Evolutionary conservation across 2,113 vertebrate genomes (phyloP), one percentile per base, ranked within the genome.

Genomic region (Cavia aperea): DNA sequence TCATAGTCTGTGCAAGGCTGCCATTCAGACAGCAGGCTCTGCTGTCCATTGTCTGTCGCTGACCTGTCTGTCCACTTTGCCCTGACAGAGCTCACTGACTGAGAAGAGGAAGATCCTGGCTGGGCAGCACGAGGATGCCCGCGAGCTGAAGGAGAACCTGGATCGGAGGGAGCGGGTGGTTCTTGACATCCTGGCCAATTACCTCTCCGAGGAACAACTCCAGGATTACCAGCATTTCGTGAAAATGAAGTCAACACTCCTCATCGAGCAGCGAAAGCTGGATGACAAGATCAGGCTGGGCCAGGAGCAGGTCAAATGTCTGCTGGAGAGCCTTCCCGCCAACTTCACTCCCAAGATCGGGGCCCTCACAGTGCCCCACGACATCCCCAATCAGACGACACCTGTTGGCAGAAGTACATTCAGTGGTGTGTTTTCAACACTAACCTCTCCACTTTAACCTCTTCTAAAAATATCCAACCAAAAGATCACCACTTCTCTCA

Each of bases 101-200:
- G 98, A 98, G 97, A 99, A 99, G 94, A 98, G 97, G 91, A 98
- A 97, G 68, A 97, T 98, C 97, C 98, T 99, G 94, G 97, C 98
- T 10, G 97, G 98, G 81, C 99, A 99, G 97, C 99, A 99, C 0
- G 98, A 99, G 89, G 99, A 99, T 0, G 99, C 99, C 24, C 97
- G 98, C 13, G 99, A 99, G 94, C 98, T 99, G 84, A 99, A 99
- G 98, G 99, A 99, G 96, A 99, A 99, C 97, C 97, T 99, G 56
- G 99, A 99, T 95, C 98, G 99, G 0, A 98, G 99, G 39, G 98
- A 99, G 89, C 98, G 98, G 0, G 97, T 98, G 56, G 99, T 99
- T 68, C 95, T 98, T 94, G 97, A 97, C 88, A 98, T 99, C 96
- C 97, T 99, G 96, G 96, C 97, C 70, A 97, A 97, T 89, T 98